Evolutionary conservation across 2,888 invertebrate genomes (phyloP), one percentile per base, ranked within the genome.

Genomic region (Synanthedon andrenaeformis): DNA sequence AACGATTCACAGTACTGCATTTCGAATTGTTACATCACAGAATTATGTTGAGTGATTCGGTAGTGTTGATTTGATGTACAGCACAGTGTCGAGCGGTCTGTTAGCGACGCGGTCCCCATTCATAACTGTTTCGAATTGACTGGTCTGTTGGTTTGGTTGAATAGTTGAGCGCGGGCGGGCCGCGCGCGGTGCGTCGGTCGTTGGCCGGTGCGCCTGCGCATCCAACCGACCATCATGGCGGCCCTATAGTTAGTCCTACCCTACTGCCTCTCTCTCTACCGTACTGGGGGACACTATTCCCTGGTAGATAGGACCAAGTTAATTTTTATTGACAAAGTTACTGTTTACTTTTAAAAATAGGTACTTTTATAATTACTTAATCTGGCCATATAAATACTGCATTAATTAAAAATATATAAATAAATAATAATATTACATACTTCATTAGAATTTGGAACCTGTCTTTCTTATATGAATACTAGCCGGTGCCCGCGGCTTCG

Each of bases 61-160:
- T 14, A 17, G 8, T 19, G 49, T 49, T 14, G 49, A 49, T 12
- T 49, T 49, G 13, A 17, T 49, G 17, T n/a, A 19, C 19, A 49
- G 11, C n/a, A 17, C 17, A 49, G 13, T 13, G 11, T n/a, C 13
- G 14, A 13, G 45, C 45, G 45, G 45, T 45, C 45, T 45, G 14
- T 51, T 51, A 51, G 49, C 55, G 58, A 52, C 54, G 57, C 58
- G 53, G 52, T 61, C 10, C 63, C 62, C 62, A 65, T 63, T 65
- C 64, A 58, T 55, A 62, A 72, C 71, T 68, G 66, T 63, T 62
- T 58, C 42, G 58, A 62, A 59, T 49, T 12, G 17, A 49, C 14
- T 45, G 48, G 23, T 23, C 5, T 23, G 23, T 23, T 23, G 23
- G 23, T 23, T 13, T 13, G 45, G n/a, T 45, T 45, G 48, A 45